Evolutionary conservation across 2,888 invertebrate species (phyloP), one percentile per base, ranked within the genome.

Genomic region (Caenorhabditis virilis): DNA sequence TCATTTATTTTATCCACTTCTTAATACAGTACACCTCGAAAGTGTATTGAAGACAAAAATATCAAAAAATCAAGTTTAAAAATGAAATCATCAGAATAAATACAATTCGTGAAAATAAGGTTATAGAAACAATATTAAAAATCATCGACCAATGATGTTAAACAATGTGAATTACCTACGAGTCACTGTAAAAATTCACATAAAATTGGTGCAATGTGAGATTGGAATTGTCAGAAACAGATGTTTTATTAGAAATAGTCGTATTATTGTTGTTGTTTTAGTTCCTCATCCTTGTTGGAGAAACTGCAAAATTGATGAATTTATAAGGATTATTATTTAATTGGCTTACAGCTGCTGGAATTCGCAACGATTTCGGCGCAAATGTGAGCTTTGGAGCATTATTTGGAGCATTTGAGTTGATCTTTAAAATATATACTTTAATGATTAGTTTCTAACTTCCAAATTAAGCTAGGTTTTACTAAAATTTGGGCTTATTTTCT

Each of bases 221-320:
- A n/a, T 53, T 18, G 63, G 63, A 63, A 63, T 63, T 63, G 63
- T 63, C 63, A 63, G 63, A 63, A 63, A 56, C 48, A 52, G 55
- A 16, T 52, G 11, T 23, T 49, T 35, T 16, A 30, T 11, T 60
- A 16, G 35, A 41, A 39, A 20, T 23, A 39, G 16, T 39, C 20
- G 20, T 4, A 20, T 15, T n/a, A 23, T 45, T 2, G 18, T 45
- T 27, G 27, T 16, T n/a, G 15, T 26, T 15, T 45, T 47, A 23
- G 11, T 27, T 25, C 9, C 13, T 61, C 38, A 63, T 63, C 63
- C 63, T 49, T 57, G 53, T 33, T 39, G 43, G 35, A 63, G 45
- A 43, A 63, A 63, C 63, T 63, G 57, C 30, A 60, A 60, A 26
- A 20, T 23, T 15, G 22, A 39, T 41, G 13, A 18, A 6, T 1